Evolutionary conservation across 2,888 invertebrate species (phyloP), one percentile per base, ranked within the genome.

Genomic region (Lochmaea crataegi): DNA sequence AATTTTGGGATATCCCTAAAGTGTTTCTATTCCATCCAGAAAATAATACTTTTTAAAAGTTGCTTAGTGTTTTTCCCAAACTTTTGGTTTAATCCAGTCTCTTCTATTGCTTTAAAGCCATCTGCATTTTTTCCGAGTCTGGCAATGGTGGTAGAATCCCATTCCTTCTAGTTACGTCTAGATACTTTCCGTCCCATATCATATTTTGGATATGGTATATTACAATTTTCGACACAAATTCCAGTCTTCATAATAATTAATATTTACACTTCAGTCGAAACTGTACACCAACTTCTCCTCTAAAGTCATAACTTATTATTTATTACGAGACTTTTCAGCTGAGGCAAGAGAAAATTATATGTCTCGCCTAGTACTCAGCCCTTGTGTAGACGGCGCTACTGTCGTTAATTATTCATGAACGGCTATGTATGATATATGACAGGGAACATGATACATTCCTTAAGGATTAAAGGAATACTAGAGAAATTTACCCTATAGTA

Each of bases 241-340:
- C 2, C 6, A n/a, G 48, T 48, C n/a, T 12, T 42, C 12, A 42
- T 48, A n/a, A 42, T 48, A n/a, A 48, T 48, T 51, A 16, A 51
- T 14, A 51, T 51, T 16, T 51, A 51, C 3, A 51, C 3, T 45
- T 45, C 45, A 12, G 45, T 45, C 16, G n/a, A n/a, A 48, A 48
- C 45, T n/a, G 6, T 48, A 48, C 48, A 48, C 48, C 5, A 48
- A 48, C 48, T 48, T 5, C 16, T 26, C 57, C 6, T 16, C 18
- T 22, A 57, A 32, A 56, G 22, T 22, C 2, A 9, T 18, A 56
- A 60, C 60, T 60, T 16, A 60, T 60, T 60, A 60, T 16, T 60
- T 32, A 60, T 60, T 38, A 38, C 14, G 32, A 11, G 18, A 38
- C 38, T 16, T 38, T 60, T 18, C 60, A 60, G n/a, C 60, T 60